Base-by-base conservation (phyloP, 2,113 vertebrate genomes). In the Megatriorchis doriae region DNA sequence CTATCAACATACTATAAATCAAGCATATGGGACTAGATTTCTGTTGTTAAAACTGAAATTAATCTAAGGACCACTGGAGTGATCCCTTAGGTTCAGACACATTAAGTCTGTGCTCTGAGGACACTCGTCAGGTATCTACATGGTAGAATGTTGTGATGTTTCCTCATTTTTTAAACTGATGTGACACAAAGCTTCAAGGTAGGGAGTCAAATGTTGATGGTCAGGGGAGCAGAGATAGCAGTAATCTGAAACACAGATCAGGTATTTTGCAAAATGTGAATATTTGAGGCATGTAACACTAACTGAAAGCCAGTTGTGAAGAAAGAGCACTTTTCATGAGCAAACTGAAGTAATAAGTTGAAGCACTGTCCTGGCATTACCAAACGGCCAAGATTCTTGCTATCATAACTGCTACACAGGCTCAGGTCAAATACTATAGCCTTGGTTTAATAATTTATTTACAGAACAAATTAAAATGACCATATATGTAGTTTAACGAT, bases 91-190 rank as follows among this genome's bases (percentile, higher is more conserved):
- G 50, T 85, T 70, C 88, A 74, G 42, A 48, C 42, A 70, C 11
- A 20, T 56, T 26, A 75, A 34, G 29, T 47, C 42, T 40, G 22
- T 61, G 66, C 29, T 75, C 62, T 65, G 56, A 43, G 13, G 67
- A 82, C 25, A 53, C 18, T 34, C 3, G 0, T 3, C 70, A 43
- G 52, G 18, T 25, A 78, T 3, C 26, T 65, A 21, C 13, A 20
- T 2, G 1, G 43, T 31, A 81, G 9, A 82, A 70, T 5, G 13
- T 42, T 0, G 0, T 13, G 9, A 15, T 12, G 9, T 17, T 68
- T 48, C 62, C 50, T 73, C 56, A 47, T 27, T 80, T 75, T 94
- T 58, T 43, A 52, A 62, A 86, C 11, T 27, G 21, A 45, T 73
- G 19, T 25, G 59, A 86, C 26, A 62, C 10, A 89, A 81, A 88